phyloP scores from a whole-genome alignment of 2,113 vertebrate species.

The Pipra filicauda region DNA sequence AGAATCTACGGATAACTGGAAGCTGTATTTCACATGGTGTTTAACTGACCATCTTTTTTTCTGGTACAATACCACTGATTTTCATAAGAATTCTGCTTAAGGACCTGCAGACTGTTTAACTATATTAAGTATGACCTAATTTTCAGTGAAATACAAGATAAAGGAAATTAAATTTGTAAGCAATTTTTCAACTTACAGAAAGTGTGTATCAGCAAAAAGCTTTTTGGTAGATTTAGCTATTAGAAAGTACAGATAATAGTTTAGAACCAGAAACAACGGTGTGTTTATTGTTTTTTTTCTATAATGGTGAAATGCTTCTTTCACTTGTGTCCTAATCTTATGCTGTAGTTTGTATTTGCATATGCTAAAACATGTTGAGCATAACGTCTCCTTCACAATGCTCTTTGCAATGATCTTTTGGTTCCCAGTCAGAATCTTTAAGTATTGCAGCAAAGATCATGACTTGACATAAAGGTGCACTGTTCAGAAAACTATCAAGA shows the following conservation, averaged over 20 bases:
- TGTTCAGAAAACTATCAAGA: constrained; percentile 37
- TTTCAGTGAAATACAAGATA: not conserved
- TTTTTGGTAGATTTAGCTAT: not conserved
- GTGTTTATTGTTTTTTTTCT: not conserved
- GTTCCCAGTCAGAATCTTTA: constrained; percentile 15
- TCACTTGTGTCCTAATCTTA: not conserved
- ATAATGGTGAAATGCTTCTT: not conserved
- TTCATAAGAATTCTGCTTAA: not conserved
- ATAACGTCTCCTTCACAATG: constrained; percentile 10
- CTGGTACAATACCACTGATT: not conserved
- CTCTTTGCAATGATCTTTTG: not conserved
- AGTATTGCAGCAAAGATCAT: not conserved
- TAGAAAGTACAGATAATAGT: not conserved
- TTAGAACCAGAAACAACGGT: not conserved
- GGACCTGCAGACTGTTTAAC: not conserved
- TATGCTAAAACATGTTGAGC: constrained; percentile 10
- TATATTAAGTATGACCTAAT: not conserved
- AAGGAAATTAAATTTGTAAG: not conserved
- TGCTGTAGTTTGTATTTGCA: constrained; percentile 6
- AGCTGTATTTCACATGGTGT: not conserved
- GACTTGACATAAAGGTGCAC: constrained; percentile 27
- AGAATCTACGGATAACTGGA: not conserved
- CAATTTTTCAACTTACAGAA: not conserved
- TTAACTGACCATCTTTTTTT: not conserved
- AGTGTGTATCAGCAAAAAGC: not conserved